A percentile compares a stretch with the other conserved stretches of the same genome.
Conservation (phyloP, 2,113 vertebrate species). For the Neomonachus schauinslandi region DNA sequence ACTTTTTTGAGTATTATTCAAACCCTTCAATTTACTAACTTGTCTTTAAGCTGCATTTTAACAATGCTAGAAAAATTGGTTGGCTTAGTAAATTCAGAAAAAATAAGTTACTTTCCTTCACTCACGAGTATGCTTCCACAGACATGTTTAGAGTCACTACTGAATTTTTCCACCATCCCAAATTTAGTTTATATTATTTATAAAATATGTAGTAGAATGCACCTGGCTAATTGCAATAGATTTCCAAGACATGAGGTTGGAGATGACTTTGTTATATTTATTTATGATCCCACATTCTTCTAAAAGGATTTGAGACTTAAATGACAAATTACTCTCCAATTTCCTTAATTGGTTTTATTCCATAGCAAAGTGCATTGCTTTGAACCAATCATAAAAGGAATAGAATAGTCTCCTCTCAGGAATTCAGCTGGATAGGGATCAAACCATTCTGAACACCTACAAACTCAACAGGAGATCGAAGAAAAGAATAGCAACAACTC, state of each 20-base stretch:
- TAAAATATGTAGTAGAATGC: not conserved
- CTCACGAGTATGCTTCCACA: not conserved
- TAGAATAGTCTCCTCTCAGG: not conserved
- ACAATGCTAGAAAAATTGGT: not conserved
- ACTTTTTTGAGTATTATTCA: not conserved
- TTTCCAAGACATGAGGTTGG: not conserved
- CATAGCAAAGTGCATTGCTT: not conserved
- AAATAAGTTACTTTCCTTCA: not conserved
- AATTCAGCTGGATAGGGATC: too few species aligned
- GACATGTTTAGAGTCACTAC: not conserved
- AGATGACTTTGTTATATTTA: slow-evolving; percentile 4
- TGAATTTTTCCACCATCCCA: slow-evolving; percentile 51
- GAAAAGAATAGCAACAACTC: too few species aligned
- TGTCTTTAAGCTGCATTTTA: not conserved
- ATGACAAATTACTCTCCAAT: not conserved
- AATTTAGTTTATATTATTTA: slow-evolving; percentile 24
- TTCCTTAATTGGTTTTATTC: slow-evolving; percentile 34
- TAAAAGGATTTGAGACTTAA: slow-evolving; percentile 49
- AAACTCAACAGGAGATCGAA: too few species aligned
- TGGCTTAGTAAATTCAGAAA: not conserved
- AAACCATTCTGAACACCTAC: too few species aligned
- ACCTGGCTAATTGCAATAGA: not conserved
- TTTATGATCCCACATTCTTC: not conserved
- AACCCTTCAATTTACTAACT: not conserved
- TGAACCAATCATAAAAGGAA: slow-evolving; percentile 1